These are phyloP conservation scores for Drosophila demipolita DNA, from an alignment of 2,888 invertebrate genomes.

Conservation along the genomic window DNA sequence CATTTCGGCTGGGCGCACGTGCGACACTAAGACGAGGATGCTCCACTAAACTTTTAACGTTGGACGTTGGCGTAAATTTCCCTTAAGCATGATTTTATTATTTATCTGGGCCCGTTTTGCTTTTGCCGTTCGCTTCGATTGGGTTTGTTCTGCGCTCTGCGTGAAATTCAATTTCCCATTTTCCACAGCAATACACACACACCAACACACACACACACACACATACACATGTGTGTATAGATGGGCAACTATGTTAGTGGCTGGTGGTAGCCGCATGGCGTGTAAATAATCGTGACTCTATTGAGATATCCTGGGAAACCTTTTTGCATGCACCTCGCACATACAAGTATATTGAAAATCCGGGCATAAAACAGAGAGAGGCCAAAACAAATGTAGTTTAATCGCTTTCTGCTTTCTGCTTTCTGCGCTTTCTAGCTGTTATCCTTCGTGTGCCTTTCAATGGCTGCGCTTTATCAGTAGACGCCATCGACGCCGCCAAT, in stretches of 20 bases:
- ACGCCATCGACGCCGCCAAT: slow-evolving; percentile 76
- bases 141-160: slow-evolving; percentile 72
- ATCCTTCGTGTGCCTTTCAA: slow-evolving; percentile 70
- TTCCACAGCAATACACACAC: slow-evolving; percentile 53
- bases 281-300: slow-evolving; percentile 65
- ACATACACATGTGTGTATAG: neutral
- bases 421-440: slow-evolving; percentile 30
- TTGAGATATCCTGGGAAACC: slow-evolving; percentile 56
- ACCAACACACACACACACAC: slow-evolving; percentile 23
- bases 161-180: slow-evolving; percentile 80
- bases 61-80: slow-evolving; percentile 71
- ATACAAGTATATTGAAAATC: slow-evolving; percentile 28
- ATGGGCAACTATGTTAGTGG: slow-evolving; percentile 32
- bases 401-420: slow-evolving; percentile 72
- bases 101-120: slow-evolving; percentile 19
- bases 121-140: slow-evolving; percentile 47
- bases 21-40: slow-evolving; percentile 60
- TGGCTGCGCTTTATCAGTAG: slow-evolving; percentile 72
- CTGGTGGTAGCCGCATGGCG: slow-evolving; percentile 32
- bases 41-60: slow-evolving; percentile 65
- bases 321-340: slow-evolving; percentile 57
- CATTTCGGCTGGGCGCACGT: slow-evolving; percentile 79
- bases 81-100: slow-evolving; percentile 78
- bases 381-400: slow-evolving; percentile 78
- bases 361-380: slow-evolving; percentile 26